Percentiles rank a stretch among this genome's conserved stretches.
Evolutionary conservation across 2,888 invertebrate species (phyloP).

Genomic region (Andricus quercusramuli): DNA sequence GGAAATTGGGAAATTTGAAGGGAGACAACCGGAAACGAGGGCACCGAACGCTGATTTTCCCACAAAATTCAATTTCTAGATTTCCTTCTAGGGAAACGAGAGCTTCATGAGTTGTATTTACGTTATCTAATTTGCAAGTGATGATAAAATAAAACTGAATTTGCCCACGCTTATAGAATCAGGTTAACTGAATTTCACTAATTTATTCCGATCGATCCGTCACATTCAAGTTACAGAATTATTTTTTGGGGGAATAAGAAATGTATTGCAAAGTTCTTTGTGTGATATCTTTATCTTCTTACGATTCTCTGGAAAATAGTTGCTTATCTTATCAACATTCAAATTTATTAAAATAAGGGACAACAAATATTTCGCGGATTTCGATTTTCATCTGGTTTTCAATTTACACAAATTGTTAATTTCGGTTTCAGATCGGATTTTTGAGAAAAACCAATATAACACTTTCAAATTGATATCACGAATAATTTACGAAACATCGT

Average conservation of each 20-base stretch:
- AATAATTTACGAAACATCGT: too few relatives aligned
- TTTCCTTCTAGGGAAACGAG: constrained; percentile 9
- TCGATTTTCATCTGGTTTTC: too few relatives aligned
- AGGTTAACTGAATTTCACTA: background rate
- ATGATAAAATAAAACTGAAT: constrained; percentile 36
- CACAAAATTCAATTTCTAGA: constrained; percentile 48
- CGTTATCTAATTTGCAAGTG: constrained; percentile 24
- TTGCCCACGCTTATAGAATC: background rate
- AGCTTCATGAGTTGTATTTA: constrained; percentile 12
- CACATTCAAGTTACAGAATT: background rate
- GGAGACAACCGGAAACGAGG: constrained; percentile 45
- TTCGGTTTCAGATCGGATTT: too few relatives aligned
- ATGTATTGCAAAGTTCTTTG: background rate
- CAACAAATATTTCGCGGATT: too few relatives aligned
- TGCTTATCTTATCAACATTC: too few relatives aligned
- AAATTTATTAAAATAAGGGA: too few relatives aligned
- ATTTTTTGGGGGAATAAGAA: background rate
- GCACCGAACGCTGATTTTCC: constrained; percentile 50
- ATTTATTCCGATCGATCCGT: background rate
- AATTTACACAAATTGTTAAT: too few relatives aligned
- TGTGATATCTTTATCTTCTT: background rate
- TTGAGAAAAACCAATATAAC: too few relatives aligned
- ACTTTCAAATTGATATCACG: too few relatives aligned
- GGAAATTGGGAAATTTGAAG: constrained; percentile 51
- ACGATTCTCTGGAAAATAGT: background rate